Conservation (phyloP, 1,140 invertebrate species). For the Medauroidea extradentata region DNA sequence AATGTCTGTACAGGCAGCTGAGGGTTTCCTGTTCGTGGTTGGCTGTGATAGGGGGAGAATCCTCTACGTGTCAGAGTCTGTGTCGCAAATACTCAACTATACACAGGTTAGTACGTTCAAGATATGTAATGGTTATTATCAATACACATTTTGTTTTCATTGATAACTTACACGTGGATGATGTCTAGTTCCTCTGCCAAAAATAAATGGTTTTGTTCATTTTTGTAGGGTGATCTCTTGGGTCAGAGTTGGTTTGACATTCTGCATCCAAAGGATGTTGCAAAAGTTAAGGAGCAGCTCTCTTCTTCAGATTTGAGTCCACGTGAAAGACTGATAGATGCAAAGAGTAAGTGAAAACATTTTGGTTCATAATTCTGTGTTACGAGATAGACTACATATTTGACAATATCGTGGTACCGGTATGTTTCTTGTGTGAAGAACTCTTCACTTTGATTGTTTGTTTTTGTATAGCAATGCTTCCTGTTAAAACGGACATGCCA, state of each 20-base stretch:
- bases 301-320: constrained; percentile 86
- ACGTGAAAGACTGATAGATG: constrained; percentile 83
- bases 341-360: constrained; percentile 69
- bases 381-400: not conserved
- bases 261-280: constrained; percentile 90
- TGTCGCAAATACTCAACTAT: constrained; percentile 78
- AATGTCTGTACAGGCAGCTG: constrained; percentile 77
- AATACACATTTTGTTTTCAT: too few species aligned
- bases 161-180: too few species aligned
- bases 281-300: constrained; percentile 92
- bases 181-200: too few species aligned
- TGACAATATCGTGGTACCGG: not conserved
- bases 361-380: not conserved
- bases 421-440: not conserved
- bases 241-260: constrained; percentile 95
- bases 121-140: too few species aligned
- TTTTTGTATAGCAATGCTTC: constrained; percentile 70
- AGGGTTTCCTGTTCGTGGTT: constrained; percentile 91
- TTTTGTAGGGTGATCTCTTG: constrained; percentile 71
- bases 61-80: constrained; percentile 87
- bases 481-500: constrained; percentile 80
- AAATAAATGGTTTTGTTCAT: constrained; percentile 20
- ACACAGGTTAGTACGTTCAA: constrained; percentile 59
- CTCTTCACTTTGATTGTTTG: not conserved
- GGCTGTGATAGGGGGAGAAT: constrained; percentile 88